These are phyloP conservation scores for Otocyon megalotis DNA, from an alignment of 2,113 vertebrate genomes.

Conservation along the genomic window DNA sequence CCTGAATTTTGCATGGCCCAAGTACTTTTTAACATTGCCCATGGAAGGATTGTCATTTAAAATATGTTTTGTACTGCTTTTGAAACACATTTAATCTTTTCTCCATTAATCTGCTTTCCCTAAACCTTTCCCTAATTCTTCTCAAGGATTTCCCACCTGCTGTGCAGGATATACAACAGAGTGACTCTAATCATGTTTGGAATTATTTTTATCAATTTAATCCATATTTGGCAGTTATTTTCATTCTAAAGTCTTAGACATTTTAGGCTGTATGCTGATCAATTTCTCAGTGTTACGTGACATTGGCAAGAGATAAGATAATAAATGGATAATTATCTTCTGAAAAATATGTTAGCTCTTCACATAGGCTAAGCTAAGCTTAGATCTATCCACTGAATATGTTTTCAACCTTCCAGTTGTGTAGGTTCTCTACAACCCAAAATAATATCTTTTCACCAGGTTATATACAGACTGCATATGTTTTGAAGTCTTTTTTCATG, in stretches of 20 bases:
- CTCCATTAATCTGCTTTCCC: constrained; percentile 88
- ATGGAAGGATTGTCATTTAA: constrained; percentile 85
- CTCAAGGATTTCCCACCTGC: constrained; percentile 88
- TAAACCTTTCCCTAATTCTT: constrained; percentile 90
- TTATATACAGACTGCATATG: background rate
- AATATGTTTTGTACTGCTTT: constrained; percentile 88
- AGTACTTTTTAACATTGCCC: constrained; percentile 80
- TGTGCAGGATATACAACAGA: constrained; percentile 85
- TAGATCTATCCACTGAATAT: constrained; percentile 74
- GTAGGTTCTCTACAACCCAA: background rate
- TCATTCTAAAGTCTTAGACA: constrained; percentile 80
- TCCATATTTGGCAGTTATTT: constrained; percentile 87
- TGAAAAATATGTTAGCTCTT: constrained; percentile 77
- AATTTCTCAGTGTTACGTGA: constrained; percentile 75
- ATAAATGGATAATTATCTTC: constrained; percentile 83
- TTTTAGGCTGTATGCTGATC: constrained; percentile 78
- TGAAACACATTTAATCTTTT: constrained; percentile 89
- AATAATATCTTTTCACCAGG: constrained; percentile 2
- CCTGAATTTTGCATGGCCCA: constrained; percentile 79
- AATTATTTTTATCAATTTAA: constrained; percentile 89
- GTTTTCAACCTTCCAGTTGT: constrained; percentile 69
- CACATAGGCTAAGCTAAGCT: constrained; percentile 70
- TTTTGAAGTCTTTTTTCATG: constrained; percentile 18
- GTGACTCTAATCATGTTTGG: constrained; percentile 88
- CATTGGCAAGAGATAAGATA: constrained; percentile 82